Conservation (phyloP, 2,113 vertebrate genomes). For the Andinoacara biseriatus region DNA sequence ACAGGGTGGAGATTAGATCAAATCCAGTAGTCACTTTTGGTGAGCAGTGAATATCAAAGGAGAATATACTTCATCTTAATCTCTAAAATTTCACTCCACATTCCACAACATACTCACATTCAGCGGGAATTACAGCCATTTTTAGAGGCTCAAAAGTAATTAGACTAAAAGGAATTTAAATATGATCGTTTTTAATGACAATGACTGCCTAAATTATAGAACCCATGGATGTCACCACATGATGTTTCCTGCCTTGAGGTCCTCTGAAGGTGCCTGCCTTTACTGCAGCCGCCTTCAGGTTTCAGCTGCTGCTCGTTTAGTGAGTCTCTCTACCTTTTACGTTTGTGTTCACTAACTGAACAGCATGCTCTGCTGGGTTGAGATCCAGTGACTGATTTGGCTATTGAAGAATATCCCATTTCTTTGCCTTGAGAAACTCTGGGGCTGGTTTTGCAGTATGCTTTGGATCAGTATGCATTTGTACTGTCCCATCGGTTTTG, state of each 20-base stretch:
- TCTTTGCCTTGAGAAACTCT: not conserved
- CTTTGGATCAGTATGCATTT: not conserved
- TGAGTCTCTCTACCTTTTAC: too few relatives aligned
- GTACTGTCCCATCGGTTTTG: not conserved
- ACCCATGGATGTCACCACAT: not conserved
- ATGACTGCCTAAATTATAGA: not conserved
- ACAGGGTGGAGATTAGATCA: slow-evolving; percentile 9
- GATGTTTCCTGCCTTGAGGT: not conserved
- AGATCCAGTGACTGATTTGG: not conserved
- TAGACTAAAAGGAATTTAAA: not conserved
- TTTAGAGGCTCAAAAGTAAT: not conserved
- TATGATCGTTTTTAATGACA: not conserved
- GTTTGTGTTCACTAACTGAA: too few relatives aligned
- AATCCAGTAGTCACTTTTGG: slow-evolving; percentile 5
- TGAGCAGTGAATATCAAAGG: slow-evolving; percentile 17
- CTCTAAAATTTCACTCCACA: not conserved
- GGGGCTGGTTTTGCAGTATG: not conserved
- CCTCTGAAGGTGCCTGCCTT: not conserved
- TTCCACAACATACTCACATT: not conserved
- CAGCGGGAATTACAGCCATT: not conserved
- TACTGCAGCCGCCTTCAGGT: not conserved
- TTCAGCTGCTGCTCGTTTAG: not conserved
- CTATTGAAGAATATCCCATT: not conserved
- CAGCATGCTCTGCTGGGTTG: not conserved
- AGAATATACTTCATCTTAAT: not conserved